These are phyloP conservation scores for Acomys russatus DNA, from an alignment of 2,797 vertebrate genomes.

Conservation along the genomic window DNA sequence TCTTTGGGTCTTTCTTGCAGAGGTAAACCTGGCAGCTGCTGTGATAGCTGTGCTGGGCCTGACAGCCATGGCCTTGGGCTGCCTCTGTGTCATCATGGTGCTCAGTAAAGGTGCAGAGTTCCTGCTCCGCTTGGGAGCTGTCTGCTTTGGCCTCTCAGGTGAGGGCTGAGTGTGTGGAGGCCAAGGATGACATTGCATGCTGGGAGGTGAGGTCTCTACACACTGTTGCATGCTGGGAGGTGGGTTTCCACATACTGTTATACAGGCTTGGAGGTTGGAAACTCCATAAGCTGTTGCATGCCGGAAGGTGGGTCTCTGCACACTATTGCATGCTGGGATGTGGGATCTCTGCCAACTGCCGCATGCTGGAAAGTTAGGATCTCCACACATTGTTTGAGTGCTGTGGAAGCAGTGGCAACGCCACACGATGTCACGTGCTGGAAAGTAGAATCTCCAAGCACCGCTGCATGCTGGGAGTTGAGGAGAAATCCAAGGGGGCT, in stretches of 20 bases:
- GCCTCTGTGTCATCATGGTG: constrained; percentile 94
- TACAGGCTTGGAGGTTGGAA: background rate
- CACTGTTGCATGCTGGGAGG: background rate
- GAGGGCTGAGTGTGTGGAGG: constrained; percentile 55
- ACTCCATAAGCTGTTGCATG: background rate
- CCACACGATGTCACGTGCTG: background rate
- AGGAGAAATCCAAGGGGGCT: background rate
- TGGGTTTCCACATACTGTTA: background rate
- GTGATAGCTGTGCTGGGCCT: constrained; percentile 92
- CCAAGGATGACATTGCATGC: background rate
- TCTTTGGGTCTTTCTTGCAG: constrained; percentile 81
- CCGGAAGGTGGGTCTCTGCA: background rate
- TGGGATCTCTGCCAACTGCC: background rate
- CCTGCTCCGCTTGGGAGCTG: constrained; percentile 94
- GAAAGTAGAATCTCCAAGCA: background rate
- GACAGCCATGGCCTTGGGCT: constrained; percentile 93
- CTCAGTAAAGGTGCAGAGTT: constrained; percentile 94
- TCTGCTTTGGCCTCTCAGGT: constrained; percentile 95
- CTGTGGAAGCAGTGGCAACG: background rate
- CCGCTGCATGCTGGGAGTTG: background rate
- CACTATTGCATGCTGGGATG: background rate
- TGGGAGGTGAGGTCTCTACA: background rate
- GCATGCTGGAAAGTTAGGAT: background rate
- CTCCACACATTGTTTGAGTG: background rate
- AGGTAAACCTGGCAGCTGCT: constrained; percentile 92